Evolutionary conservation across 2,113 vertebrate genomes (phyloP).

Genomic region (Colius striatus): DNA sequence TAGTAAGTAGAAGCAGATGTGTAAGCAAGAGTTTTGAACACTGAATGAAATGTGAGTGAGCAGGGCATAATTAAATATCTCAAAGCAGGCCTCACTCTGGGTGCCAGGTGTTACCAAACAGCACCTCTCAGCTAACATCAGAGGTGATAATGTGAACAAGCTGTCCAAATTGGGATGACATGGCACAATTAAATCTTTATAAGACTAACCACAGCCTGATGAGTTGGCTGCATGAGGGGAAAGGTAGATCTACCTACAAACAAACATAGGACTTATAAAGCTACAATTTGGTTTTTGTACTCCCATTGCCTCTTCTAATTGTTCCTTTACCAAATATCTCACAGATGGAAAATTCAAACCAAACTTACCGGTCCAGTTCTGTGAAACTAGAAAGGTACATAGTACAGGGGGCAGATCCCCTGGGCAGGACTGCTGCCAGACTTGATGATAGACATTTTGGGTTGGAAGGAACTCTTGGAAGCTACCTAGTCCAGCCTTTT

Average conservation of each 20-base stretch:
- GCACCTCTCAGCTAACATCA: constrained; percentile 3
- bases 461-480: neutral
- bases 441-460: neutral
- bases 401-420: neutral
- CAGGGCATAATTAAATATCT: neutral
- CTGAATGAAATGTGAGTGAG: neutral
- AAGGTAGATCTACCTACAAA: neutral
- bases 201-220: constrained; percentile 7
- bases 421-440: neutral
- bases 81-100: neutral
- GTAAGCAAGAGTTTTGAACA: neutral
- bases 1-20: neutral
- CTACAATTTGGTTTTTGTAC: neutral
- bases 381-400: neutral
- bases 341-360: neutral
- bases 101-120: constrained; percentile 35
- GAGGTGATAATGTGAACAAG: constrained; percentile 54
- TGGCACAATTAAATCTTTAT: constrained; percentile 40
- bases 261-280: neutral
- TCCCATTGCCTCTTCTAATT: neutral
- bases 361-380: neutral
- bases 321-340: neutral
- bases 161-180: neutral
- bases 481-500: neutral
- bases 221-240: neutral